phyloP scores from a whole-genome alignment of 2,113 vertebrate genomes.

The Lophochroa leadbeateri region DNA sequence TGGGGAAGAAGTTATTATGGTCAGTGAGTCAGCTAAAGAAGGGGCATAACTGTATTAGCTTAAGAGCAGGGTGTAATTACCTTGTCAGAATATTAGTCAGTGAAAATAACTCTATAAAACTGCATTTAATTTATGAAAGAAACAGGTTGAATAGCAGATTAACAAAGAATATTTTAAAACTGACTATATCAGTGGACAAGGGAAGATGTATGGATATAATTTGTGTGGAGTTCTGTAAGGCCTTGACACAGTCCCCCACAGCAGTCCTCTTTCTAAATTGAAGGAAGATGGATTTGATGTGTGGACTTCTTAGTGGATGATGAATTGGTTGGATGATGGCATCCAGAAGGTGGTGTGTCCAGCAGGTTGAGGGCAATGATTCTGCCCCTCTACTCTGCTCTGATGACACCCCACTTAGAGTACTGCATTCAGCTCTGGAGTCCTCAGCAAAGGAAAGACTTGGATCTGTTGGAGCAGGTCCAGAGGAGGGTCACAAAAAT shows the following conservation, averaged over 20 bases:
- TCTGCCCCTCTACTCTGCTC: neutral
- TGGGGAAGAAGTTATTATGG: neutral
- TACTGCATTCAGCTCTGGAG: neutral
- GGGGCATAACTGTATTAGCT: neutral
- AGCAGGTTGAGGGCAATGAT: neutral
- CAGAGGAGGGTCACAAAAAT: neutral
- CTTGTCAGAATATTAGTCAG: neutral
- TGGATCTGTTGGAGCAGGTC: neutral
- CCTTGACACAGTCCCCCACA: neutral
- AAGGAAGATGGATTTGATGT: neutral
- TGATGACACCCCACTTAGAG: neutral
- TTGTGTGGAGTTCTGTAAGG: neutral
- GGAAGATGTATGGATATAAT: neutral
- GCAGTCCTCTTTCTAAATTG: neutral
- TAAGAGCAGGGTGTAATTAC: neutral
- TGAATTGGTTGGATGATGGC: neutral
- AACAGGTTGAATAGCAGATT: neutral
- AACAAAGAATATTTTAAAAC: neutral
- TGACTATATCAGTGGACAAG: neutral
- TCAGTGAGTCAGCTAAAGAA: neutral
- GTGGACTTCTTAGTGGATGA: neutral
- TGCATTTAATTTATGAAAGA: neutral
- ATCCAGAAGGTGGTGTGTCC: neutral
- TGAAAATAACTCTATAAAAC: neutral
- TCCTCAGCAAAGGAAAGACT: neutral